Conservation (phyloP, 2,888 invertebrate species). For the Oligia fasciuncula region DNA sequence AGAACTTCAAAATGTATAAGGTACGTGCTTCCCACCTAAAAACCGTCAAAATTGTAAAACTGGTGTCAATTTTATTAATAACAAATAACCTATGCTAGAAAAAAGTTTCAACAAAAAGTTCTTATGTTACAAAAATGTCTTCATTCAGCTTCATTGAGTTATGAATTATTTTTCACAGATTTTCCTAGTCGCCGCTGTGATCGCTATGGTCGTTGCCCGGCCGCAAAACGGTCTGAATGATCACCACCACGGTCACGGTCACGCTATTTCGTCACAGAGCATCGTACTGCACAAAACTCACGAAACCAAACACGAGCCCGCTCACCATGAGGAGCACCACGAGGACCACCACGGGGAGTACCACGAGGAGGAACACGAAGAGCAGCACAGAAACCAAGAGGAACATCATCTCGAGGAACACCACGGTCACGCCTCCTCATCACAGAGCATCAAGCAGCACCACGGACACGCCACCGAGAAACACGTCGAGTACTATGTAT, state of each 20-base stretch:
- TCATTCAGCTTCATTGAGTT: background rate
- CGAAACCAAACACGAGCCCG: background rate
- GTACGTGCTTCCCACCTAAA: background rate
- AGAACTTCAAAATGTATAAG: constrained; percentile 55
- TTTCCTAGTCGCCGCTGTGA: constrained; percentile 35
- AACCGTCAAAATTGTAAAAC: background rate
- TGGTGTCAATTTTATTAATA: background rate
- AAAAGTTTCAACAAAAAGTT: background rate
- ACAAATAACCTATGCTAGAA: background rate
- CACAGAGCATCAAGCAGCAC: too few relatives aligned
- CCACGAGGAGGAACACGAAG: too few relatives aligned
- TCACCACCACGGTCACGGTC: constrained; percentile 11
- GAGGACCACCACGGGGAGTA: background rate
- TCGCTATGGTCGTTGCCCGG: constrained; percentile 50
- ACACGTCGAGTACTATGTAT: too few relatives aligned
- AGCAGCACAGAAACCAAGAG: too few relatives aligned
- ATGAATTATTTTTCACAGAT: constrained; percentile 15
- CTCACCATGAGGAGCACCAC: background rate
- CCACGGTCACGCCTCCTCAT: too few relatives aligned
- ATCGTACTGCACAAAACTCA: background rate
- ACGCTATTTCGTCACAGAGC: background rate
- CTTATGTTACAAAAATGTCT: background rate
- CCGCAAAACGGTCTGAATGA: constrained; percentile 59
- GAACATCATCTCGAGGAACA: too few relatives aligned
- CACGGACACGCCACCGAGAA: too few relatives aligned